Evolutionary conservation across 2,888 invertebrate genomes (phyloP).

Genomic region (Eupithecia exiguata): DNA sequence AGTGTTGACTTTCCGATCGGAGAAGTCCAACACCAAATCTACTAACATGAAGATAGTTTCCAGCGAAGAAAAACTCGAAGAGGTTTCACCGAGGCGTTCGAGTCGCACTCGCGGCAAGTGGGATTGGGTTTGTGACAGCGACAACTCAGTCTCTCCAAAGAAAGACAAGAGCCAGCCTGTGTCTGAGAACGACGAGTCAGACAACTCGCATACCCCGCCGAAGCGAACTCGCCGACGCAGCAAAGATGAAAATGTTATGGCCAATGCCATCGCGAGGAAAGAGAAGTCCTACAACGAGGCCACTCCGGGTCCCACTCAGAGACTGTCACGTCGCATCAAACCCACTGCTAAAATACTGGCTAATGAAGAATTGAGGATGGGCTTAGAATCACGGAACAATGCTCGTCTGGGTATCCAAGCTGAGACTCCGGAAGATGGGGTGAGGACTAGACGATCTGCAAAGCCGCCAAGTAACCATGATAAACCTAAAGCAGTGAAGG

Average conservation of each 20-base stretch:
- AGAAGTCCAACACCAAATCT: constrained; percentile 82
- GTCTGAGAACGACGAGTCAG: constrained; percentile 74
- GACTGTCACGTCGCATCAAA: constrained; percentile 83
- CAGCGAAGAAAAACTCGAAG: constrained; percentile 74
- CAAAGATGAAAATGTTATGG: constrained; percentile 87
- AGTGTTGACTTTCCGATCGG: constrained; percentile 85
- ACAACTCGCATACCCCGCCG: constrained; percentile 68
- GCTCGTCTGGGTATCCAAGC: constrained; percentile 75
- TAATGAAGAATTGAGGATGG: constrained; percentile 85
- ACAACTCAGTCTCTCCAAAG: constrained; percentile 58
- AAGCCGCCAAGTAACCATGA: constrained; percentile 52
- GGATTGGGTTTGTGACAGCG: constrained; percentile 71
- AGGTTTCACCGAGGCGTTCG: constrained; percentile 68
- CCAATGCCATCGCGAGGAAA: constrained; percentile 88
- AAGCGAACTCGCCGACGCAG: constrained; percentile 86
- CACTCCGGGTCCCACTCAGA: constrained; percentile 61
- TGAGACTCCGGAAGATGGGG: constrained; percentile 71
- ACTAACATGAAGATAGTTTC: constrained; percentile 81
- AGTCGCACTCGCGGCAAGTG: constrained; percentile 67
- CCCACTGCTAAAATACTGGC: constrained; percentile 87
- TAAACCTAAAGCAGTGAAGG: constrained; percentile 41
- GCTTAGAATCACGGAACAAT: constrained; percentile 83
- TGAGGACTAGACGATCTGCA: constrained; percentile 67
- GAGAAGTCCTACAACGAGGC: constrained; percentile 86
- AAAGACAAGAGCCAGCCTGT: constrained; percentile 62